Evolutionary conservation across 2,888 invertebrate species (phyloP).

Genomic region (Philhelius pedissequus): DNA sequence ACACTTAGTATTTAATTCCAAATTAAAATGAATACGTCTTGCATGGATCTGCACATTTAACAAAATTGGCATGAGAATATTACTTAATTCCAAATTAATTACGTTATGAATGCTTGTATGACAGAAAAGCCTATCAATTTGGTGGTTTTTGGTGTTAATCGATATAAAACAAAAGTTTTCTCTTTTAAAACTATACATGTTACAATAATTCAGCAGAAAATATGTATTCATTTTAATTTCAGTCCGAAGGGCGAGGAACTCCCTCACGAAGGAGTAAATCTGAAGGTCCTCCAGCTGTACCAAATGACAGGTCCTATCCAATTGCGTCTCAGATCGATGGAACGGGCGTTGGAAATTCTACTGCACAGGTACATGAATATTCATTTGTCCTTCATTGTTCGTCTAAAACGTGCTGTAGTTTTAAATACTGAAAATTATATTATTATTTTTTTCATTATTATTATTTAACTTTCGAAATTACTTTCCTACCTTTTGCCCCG

Average conservation of each 20-base stretch:
- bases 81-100: constrained; percentile 23
- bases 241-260: constrained; percentile 86
- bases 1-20: no score
- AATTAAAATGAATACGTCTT: constrained; percentile 72
- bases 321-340: constrained; percentile 77
- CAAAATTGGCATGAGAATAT: constrained; percentile 4
- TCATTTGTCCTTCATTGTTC: no score
- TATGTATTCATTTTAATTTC: constrained; percentile 76
- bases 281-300: constrained; percentile 83
- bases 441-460: no score
- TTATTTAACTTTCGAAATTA: no score
- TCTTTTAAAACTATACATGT: constrained; percentile 20
- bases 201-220: constrained; percentile 57
- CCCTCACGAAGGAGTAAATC: constrained; percentile 89
- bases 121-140: constrained; percentile 13
- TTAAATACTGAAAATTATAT: no score
- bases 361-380: constrained; percentile 75
- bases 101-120: constrained; percentile 7
- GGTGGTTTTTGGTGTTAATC: neutral
- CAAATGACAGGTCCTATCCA: constrained; percentile 78
- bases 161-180: constrained; percentile 5
- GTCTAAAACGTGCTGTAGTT: no score
- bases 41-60: constrained; percentile 63
- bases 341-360: constrained; percentile 72
- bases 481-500: no score